Percentiles rank a stretch among this genome's conserved stretches.
These are phyloP conservation scores for Grammomys surdaster DNA, from an alignment of 2,113 vertebrate genomes.

Conservation along the genomic window DNA sequence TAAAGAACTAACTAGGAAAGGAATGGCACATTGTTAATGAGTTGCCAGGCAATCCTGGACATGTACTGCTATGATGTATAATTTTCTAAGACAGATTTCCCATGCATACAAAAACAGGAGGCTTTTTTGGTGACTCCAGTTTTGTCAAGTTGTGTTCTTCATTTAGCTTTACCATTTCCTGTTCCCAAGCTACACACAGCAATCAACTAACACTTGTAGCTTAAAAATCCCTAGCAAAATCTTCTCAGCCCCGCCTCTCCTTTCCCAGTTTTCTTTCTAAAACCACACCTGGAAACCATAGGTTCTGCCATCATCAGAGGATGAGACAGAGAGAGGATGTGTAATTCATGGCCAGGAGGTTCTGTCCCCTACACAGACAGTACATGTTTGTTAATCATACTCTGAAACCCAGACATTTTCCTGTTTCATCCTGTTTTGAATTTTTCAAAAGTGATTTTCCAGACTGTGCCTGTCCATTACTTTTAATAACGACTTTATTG, in stretches of 20 bases:
- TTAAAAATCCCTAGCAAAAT: neutral
- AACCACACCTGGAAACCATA: conserved; percentile 25
- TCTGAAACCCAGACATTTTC: conserved; percentile 85
- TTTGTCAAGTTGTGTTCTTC: neutral
- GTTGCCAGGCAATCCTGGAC: neutral
- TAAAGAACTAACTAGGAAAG: neutral
- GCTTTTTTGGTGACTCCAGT: neutral
- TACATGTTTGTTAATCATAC: conserved; percentile 82
- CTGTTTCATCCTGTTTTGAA: conserved; percentile 82
- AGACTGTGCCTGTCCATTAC: conserved; percentile 84
- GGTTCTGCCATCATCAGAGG: conserved; percentile 50
- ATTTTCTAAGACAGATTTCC: neutral
- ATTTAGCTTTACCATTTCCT: neutral
- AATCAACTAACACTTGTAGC: neutral
- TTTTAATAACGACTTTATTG: conserved; percentile 87
- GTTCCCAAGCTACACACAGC: neutral
- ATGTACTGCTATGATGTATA: neutral
- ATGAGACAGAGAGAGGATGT: conserved; percentile 63
- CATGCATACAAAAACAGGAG: neutral
- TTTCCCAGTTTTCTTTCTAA: conserved; percentile 21
- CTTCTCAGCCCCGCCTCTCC: neutral
- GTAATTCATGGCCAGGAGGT: conserved; percentile 77
- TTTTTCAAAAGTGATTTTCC: conserved; percentile 86
- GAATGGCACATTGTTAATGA: neutral
- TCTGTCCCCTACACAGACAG: conserved; percentile 75